Evolutionary conservation across 1,140 invertebrate genomes (phyloP).

Genomic region (Ceratosolen fusciceps): DNA sequence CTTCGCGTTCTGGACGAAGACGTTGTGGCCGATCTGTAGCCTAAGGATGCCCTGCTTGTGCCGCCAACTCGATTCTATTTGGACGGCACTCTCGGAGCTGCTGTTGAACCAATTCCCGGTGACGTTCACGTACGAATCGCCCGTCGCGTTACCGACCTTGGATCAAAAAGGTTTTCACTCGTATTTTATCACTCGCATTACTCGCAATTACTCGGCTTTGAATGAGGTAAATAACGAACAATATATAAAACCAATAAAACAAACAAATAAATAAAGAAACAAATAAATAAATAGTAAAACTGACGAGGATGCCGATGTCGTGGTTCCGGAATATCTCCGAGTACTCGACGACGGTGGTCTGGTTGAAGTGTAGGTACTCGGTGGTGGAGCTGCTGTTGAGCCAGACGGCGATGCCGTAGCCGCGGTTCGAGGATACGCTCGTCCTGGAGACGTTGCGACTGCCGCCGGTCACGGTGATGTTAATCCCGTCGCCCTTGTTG

Average conservation of each 20-base stretch:
- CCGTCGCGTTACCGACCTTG: constrained; percentile 81
- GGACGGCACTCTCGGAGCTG: constrained; percentile 81
- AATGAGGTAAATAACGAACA: no score
- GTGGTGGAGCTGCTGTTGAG: constrained; percentile 85
- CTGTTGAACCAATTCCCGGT: constrained; percentile 88
- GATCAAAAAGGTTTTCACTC: no score
- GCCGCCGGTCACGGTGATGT: constrained; percentile 93
- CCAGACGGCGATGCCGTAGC: constrained; percentile 89
- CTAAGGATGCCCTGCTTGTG: constrained; percentile 73
- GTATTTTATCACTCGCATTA: no score
- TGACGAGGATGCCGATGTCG: constrained; percentile 84
- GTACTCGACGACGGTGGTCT: constrained; percentile 89
- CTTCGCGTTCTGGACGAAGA: constrained; percentile 83
- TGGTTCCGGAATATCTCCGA: constrained; percentile 87
- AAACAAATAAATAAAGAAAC: no score
- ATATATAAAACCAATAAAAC: no score
- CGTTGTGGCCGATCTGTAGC: constrained; percentile 89
- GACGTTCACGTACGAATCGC: constrained; percentile 84
- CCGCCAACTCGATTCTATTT: constrained; percentile 85
- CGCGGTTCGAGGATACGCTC: constrained; percentile 83
- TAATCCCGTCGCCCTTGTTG: constrained; percentile 93
- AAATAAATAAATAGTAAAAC: no score
- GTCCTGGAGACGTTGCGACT: constrained; percentile 89
- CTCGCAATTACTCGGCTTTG: no score
- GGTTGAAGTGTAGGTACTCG: constrained; percentile 83